Conservation (phyloP, 2,113 vertebrate species). For the Mungos mungo region DNA sequence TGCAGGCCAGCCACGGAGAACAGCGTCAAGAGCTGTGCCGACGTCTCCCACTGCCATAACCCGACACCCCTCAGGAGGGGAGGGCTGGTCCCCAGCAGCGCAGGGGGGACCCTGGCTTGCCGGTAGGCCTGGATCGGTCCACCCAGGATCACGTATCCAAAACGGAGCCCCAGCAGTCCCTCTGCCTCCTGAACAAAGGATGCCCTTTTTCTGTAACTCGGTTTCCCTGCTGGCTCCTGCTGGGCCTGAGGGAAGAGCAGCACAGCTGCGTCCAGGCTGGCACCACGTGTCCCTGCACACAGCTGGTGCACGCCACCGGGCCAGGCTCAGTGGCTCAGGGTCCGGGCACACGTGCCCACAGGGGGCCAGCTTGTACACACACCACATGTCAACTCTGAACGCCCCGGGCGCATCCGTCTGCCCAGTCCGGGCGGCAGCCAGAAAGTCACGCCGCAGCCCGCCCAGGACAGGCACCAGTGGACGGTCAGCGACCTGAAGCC, state of each 20-base stretch:
- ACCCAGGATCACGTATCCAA: not conserved
- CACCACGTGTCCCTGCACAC: too few relatives aligned
- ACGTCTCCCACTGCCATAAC: not conserved
- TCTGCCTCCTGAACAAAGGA: not conserved
- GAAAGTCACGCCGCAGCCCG: too few relatives aligned
- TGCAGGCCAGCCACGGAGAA: not conserved
- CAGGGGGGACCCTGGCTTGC: too few relatives aligned
- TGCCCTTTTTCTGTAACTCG: not conserved
- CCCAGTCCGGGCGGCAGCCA: not conserved
- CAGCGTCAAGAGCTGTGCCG: fast-evolving
- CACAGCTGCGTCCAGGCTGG: not conserved
- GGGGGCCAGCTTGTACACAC: not conserved
- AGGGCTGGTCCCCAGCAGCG: not conserved
- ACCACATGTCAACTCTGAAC: not conserved
- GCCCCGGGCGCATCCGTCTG: not conserved
- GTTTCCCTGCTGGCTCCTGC: not conserved
- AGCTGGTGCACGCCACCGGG: not conserved
- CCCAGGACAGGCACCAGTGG: not conserved
- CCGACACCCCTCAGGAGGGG: not conserved
- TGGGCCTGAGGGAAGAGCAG: not conserved
- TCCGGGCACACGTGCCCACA: not conserved
- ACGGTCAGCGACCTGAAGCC: not conserved
- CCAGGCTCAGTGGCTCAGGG: not conserved
- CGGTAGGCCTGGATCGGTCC: not conserved
- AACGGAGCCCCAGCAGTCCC: not conserved